These are phyloP conservation scores for Cydia pomonella DNA, from an alignment of 1,140 invertebrate genomes.

Conservation along the genomic window DNA sequence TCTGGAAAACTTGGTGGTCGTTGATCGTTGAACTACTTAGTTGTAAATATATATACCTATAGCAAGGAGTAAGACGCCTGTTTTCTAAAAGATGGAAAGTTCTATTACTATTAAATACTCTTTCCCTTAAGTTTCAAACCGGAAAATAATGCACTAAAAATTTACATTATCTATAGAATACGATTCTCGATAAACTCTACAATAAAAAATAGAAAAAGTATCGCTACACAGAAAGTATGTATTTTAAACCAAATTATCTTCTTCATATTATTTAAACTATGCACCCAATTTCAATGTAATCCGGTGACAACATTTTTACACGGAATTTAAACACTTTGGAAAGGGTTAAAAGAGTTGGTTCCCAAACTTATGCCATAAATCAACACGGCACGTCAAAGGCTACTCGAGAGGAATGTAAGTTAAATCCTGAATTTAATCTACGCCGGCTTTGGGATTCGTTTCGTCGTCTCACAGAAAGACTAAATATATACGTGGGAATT, in stretches of 20 bases:
- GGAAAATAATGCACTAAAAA: too few relatives aligned
- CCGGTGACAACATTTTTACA: background rate
- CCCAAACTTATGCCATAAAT: constrained; percentile 1
- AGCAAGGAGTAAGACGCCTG: too few relatives aligned
- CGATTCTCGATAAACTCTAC: too few relatives aligned
- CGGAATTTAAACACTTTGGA: background rate
- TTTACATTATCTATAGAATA: too few relatives aligned
- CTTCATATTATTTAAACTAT: background rate
- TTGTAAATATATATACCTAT: too few relatives aligned
- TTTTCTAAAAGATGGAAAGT: too few relatives aligned
- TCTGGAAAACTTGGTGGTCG: too few relatives aligned
- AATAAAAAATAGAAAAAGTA: too few relatives aligned
- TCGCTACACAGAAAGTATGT: too few relatives aligned
- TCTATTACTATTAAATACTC: too few relatives aligned
- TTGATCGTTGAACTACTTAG: too few relatives aligned
- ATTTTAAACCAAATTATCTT: background rate
- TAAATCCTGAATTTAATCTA: constrained; percentile 21
- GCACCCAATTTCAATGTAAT: background rate
- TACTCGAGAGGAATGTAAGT: constrained; percentile 7
- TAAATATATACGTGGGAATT: background rate
- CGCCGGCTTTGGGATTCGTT: background rate
- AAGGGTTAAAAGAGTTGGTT: constrained; percentile 9
- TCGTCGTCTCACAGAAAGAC: background rate
- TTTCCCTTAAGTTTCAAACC: too few relatives aligned
- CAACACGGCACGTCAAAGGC: constrained; percentile 16